These are phyloP conservation scores for Nomada ruficornis DNA, from an alignment of 2,888 invertebrate species.

Conservation along the genomic window DNA sequence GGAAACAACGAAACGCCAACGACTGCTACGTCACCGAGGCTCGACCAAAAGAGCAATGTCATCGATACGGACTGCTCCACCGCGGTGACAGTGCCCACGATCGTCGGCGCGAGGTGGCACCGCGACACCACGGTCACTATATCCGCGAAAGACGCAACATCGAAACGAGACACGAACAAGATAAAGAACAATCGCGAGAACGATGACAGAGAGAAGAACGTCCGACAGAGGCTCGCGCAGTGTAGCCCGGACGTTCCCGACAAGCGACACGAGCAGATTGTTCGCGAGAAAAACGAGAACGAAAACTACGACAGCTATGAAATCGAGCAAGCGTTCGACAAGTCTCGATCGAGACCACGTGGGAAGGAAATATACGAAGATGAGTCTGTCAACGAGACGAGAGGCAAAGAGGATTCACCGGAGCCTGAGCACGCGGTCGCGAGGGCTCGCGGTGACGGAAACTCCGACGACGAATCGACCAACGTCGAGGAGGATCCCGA, in stretches of 20 bases:
- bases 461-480: slow-evolving; percentile 79
- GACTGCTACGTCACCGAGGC: slow-evolving; percentile 31
- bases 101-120: slow-evolving; percentile 54
- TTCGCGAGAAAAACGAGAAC: slow-evolving; percentile 38
- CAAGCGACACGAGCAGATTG: slow-evolving; percentile 26
- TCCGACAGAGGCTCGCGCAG: slow-evolving; percentile 81
- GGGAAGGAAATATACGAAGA: slow-evolving; percentile 39
- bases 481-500: slow-evolving; percentile 90
- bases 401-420: slow-evolving; percentile 61
- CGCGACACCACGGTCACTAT: slow-evolving; percentile 42
- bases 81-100: slow-evolving; percentile 45
- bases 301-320: slow-evolving; percentile 33
- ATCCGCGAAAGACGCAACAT: slow-evolving; percentile 5
- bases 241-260: slow-evolving; percentile 78
- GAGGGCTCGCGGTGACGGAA: slow-evolving; percentile 82
- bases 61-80: slow-evolving; percentile 30
- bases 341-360: slow-evolving; percentile 44
- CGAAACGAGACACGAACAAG: slow-evolving; percentile 25
- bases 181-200: slow-evolving; percentile 62
- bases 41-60: slow-evolving; percentile 54
- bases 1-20: slow-evolving; percentile 32
- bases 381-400: slow-evolving; percentile 40
- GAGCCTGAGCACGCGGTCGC: slow-evolving; percentile 84
- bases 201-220: slow-evolving; percentile 70
- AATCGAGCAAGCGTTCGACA: neutral